Evolutionary conservation across 2,797 vertebrate genomes (phyloP).

Genomic region (Ciconia nigra): DNA sequence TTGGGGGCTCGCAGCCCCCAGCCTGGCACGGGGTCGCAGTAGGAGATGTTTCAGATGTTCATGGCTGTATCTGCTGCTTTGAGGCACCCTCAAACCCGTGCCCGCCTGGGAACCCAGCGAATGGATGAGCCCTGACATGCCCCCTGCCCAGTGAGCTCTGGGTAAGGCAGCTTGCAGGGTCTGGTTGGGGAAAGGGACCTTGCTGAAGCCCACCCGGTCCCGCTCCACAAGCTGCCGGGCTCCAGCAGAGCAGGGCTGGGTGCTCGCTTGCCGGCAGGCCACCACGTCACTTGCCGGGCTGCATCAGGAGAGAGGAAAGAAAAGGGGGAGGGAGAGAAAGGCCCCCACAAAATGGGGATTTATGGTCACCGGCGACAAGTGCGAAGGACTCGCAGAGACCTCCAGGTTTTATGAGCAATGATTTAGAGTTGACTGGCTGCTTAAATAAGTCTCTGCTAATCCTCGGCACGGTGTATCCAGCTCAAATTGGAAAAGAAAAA

Average conservation of each 20-base stretch:
- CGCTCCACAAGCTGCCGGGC: rapidly evolving
- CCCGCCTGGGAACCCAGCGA: rapidly evolving
- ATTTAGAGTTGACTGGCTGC: constrained; percentile 32
- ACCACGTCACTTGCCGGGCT: background rate
- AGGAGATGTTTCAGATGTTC: background rate
- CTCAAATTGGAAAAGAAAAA: constrained; percentile 28
- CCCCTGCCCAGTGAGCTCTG: background rate
- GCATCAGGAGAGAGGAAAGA: background rate
- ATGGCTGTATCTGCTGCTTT: background rate
- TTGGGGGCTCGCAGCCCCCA: background rate
- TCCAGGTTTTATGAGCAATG: background rate
- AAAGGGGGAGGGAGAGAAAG: background rate
- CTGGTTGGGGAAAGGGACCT: background rate
- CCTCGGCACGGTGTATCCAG: background rate
- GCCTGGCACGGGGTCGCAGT: rapidly evolving
- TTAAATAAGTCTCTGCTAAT: constrained; percentile 47
- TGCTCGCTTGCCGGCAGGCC: rapidly evolving
- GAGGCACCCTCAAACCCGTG: background rate
- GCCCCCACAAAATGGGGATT: background rate
- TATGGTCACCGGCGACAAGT: background rate
- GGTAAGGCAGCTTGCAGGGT: background rate
- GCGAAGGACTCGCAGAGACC: background rate
- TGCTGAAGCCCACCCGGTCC: background rate
- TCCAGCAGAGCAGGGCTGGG: background rate
- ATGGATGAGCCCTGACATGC: background rate